These are phyloP conservation scores for Pocillopora grandis DNA, from an alignment of 92 coral and sea anemone genomes.

Conservation along the genomic window DNA sequence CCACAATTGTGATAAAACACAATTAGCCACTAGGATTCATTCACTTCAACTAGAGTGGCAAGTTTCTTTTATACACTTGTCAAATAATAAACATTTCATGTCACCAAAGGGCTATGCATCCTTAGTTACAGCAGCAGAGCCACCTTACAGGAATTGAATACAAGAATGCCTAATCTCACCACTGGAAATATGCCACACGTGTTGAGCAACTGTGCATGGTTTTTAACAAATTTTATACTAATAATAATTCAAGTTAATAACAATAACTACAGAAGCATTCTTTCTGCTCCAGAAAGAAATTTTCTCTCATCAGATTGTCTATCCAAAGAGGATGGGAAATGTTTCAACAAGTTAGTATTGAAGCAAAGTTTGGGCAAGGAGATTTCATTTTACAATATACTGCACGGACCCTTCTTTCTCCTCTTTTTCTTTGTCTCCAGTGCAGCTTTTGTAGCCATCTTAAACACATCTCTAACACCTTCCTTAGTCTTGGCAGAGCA, in stretches of 20 bases:
- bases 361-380: background rate
- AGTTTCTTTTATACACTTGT: conserved; percentile 25
- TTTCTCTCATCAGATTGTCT: background rate
- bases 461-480: conserved; percentile 89
- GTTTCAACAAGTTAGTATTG: conserved; percentile 1
- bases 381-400: conserved; percentile 67
- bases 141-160: background rate
- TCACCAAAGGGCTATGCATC: background rate
- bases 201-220: background rate
- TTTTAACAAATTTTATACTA: conserved; percentile 1
- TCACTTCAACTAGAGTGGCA: conserved; percentile 7
- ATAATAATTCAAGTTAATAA: conserved; percentile 27
- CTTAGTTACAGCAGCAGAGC: background rate
- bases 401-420: conserved; percentile 57
- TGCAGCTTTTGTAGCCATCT: conserved; percentile 92
- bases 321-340: background rate
- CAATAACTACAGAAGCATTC: conserved; percentile 17
- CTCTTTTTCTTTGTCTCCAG: conserved; percentile 80
- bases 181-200: background rate
- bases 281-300: conserved; percentile 12
- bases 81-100: conserved; percentile 5
- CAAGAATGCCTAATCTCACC: background rate
- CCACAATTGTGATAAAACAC: background rate
- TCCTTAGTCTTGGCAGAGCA: conserved; percentile 99
- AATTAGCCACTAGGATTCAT: background rate